Percentiles rank a stretch among this genome's conserved stretches.
Conservation (phyloP, 2,888 invertebrate genomes). For the Cephus rjabovi region DNA sequence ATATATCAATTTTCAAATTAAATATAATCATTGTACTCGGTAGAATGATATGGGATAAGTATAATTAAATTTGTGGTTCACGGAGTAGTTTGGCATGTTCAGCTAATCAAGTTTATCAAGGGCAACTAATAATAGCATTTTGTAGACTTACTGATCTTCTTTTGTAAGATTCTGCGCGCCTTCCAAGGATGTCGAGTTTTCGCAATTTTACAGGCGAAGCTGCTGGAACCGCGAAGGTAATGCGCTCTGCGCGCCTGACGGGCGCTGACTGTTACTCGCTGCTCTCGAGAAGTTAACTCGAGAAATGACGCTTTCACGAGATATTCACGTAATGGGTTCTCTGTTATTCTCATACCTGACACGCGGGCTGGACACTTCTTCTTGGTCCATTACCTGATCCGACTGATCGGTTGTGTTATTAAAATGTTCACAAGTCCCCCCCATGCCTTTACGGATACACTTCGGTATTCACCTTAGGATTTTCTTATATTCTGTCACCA, state of each 20-base stretch:
- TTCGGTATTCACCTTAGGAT: neutral
- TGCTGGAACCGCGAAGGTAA: neutral
- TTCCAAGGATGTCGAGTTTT: neutral
- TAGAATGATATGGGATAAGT: too few relatives aligned
- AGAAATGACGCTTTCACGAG: constrained; percentile 61
- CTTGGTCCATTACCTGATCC: neutral
- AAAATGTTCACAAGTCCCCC: neutral
- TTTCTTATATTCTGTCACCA: too few relatives aligned
- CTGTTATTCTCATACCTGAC: neutral
- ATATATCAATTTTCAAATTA: neutral
- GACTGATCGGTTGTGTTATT: neutral
- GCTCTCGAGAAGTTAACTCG: constrained; percentile 43
- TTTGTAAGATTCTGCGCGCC: neutral
- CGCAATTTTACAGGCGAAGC: neutral
- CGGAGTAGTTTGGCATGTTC: neutral
- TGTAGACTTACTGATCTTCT: neutral
- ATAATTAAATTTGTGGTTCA: too few relatives aligned
- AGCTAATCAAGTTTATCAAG: too few relatives aligned
- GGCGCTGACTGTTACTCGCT: constrained; percentile 1
- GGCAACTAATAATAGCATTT: neutral
- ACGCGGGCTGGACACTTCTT: neutral
- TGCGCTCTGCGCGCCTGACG: neutral
- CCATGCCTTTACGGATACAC: neutral
- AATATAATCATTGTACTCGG: too few relatives aligned
- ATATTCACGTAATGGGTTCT: constrained; percentile 47